A percentile compares a stretch with the other conserved stretches of the same genome.
These are phyloP conservation scores for Hydractinia symbiolongicarpus DNA, from an alignment of 30 jellyfish, hydroid and myxozoan species.

Conservation along the genomic window DNA sequence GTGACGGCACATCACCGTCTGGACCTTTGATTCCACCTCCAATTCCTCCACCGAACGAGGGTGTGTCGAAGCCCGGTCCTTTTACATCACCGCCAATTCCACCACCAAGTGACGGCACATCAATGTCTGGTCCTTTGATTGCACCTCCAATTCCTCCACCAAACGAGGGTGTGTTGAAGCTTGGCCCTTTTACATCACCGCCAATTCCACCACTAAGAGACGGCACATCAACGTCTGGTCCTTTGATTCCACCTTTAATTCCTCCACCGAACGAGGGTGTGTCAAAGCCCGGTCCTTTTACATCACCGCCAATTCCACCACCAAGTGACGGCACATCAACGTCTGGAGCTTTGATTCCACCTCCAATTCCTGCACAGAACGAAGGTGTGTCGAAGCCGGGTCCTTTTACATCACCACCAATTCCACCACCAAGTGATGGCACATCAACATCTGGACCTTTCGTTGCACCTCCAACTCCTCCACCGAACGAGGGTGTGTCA, in stretches of 20 bases:
- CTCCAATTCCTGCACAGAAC: background rate
- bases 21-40: slow-evolving; percentile 4
- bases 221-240: background rate
- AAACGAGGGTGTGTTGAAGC: background rate
- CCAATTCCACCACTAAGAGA: background rate
- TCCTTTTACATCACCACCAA: background rate
- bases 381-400: no score
- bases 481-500: background rate
- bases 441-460: background rate
- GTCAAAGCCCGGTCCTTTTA: no score
- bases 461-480: background rate
- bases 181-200: background rate
- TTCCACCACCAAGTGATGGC: background rate
- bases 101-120: background rate
- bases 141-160: slow-evolving; percentile 2
- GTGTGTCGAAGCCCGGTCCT: no score
- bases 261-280: no score
- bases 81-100: background rate
- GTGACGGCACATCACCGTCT: background rate
- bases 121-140: background rate
- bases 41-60: background rate
- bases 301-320: background rate
- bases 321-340: background rate
- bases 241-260: no score
- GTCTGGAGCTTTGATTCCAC: background rate